Base-by-base conservation (phyloP, 2,113 vertebrate species). In the Heliornis fulica region DNA sequence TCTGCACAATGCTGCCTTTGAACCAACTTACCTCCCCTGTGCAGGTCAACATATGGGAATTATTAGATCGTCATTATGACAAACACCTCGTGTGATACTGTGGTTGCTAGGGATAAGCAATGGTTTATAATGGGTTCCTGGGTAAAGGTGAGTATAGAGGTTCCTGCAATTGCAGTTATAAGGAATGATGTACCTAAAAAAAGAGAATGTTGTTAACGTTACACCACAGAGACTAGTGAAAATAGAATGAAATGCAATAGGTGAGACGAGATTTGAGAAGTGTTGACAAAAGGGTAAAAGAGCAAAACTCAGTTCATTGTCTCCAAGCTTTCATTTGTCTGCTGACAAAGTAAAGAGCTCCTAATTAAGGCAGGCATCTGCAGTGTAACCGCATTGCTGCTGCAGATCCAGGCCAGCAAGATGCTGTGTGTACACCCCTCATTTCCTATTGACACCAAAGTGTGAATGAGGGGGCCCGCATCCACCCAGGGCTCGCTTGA, bases 351-450 rank as follows among this genome's bases (percentile, higher is more conserved):
- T 50, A 48, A 89, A 82, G 53, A 60, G 28, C 43, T 92, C 41
- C 72, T 89, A 89, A 94, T 94, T 97, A 96, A 91, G 82, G 84
- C 61, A 91, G 80, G 40, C 25, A 68, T 66, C 80, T 79, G 80
- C 60, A 78, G 36, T 4, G 17, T 36, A 56, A 81, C 57, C 5
- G 2, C 61, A 50, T 3, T 80, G 50, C 77, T 94, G 89, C 65
- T 0, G 1, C 65, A 82, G 81, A 48, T 57, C 87, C 31, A 12
- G 61, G 53, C 78, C 70, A 90, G 78, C 57, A 43, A 82, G 87
- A 36, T 40, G 81, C 93, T 93, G 69, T 75, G 81, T 4, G 13
- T 75, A 54, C 12, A 15, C 23, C 79, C 48, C 82, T 96, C 84
- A 85, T 94, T 94, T 94, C 87, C 94, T 93, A 16, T 31, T 5